Conservation (phyloP, 2,797 vertebrate species). For the Gambelia wislizenii region DNA sequence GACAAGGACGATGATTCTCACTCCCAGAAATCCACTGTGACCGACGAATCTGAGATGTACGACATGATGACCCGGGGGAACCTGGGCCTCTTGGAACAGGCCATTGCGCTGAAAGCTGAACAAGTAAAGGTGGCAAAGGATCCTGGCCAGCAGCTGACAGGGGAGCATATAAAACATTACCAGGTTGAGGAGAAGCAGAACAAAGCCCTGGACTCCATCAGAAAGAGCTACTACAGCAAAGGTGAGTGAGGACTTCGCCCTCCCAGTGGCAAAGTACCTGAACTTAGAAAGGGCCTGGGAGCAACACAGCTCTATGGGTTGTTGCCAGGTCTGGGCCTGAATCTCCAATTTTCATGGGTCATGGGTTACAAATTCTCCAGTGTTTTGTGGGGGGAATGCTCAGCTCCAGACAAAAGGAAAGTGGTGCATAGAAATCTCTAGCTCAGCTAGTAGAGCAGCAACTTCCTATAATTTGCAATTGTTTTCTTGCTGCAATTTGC, state of each 20-base stretch:
- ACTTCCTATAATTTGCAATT: too few relatives aligned
- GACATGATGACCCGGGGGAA: constrained; percentile 95
- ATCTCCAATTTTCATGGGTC: too few relatives aligned
- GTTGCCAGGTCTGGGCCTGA: too few relatives aligned
- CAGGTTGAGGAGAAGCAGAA: constrained; percentile 84
- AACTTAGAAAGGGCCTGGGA: not conserved
- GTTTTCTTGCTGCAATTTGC: too few relatives aligned
- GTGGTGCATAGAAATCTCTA: too few relatives aligned
- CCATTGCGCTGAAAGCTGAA: constrained; percentile 95
- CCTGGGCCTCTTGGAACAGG: constrained; percentile 96
- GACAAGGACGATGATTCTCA: constrained; percentile 87
- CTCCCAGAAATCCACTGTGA: constrained; percentile 88
- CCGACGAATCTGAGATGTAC: constrained; percentile 94
- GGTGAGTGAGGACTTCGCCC: constrained; percentile 78
- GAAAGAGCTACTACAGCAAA: constrained; percentile 94
- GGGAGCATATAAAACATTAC: constrained; percentile 85
- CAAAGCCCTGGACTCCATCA: constrained; percentile 88
- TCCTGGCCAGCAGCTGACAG: constrained; percentile 78
- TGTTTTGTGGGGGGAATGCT: too few relatives aligned
- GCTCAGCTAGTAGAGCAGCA: too few relatives aligned
- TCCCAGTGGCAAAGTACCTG: not conserved
- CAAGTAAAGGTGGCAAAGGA: constrained; percentile 89
- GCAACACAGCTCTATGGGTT: not conserved
- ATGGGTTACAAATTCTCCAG: not conserved
- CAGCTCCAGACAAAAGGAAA: too few relatives aligned